Evolutionary conservation across 2,113 vertebrate genomes (phyloP), one percentile per base, ranked within the genome.

Genomic region (human (Homo sapiens)): DNA sequence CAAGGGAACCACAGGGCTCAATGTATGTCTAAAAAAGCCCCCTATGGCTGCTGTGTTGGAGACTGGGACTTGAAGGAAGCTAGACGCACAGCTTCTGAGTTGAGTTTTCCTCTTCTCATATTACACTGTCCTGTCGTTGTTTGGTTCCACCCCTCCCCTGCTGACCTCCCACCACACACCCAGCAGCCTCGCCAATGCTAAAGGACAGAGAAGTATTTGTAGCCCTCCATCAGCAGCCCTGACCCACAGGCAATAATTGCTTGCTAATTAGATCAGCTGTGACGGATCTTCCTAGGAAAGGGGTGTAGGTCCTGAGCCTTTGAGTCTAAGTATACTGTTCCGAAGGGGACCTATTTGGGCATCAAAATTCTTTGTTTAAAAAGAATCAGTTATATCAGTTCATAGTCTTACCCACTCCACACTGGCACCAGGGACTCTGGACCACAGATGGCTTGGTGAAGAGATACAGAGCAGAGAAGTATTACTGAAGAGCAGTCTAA

Each of bases 121-220:
- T 64, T 73, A 81, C 17, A 16, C 17, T 84, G 45, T 18, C 16
- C 40, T 61, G 23, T 64, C 13, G 43, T 85, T 79, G 43, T 40
- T 86, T 35, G 32, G 8, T 30, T 11, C 16, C 48, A 27, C 27
- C 11, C 27, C 0, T 13, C 27, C 5, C 5, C 61, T 0, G 27
- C 61, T 2, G 13, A 64, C 61, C 61, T 64, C 55, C 38, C 12
- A 30, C 12, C 1, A 25, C 18, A 23, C 38, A n/a, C 40, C 50
- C 57, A 76, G 68, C 32, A 82, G 40, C 7, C 17, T 81, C 32
- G 18, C 10, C 75, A 25, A 20, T 84, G 66, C 48, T 87, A 59
- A 75, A 81, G 66, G 45, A 30, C 38, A 76, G 43, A 6, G 68
- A 59, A 68, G 40, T 59, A 9, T 93, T 81, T 81, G 75, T 59